Evolutionary conservation across 2,113 vertebrate genomes (phyloP), one percentile per base, ranked within the genome.

Genomic region (Hyperoodon ampullatus): DNA sequence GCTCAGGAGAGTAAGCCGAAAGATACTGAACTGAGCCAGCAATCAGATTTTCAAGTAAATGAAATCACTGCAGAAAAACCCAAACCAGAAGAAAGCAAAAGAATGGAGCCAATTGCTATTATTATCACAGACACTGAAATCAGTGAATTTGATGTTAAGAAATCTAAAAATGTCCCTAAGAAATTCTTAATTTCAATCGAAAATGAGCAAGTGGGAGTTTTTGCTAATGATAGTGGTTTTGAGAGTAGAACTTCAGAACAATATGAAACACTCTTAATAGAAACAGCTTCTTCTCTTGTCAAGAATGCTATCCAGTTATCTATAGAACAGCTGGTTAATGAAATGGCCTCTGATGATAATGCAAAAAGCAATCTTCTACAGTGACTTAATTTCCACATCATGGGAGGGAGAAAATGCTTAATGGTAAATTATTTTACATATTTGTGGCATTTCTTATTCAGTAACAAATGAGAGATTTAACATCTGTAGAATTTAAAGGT

Each of bases 251-350:
- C 98, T 98, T 98, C 98, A 61, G 99, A 99, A 96, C 98, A 98
- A 33, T 98, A 98, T 0, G 99, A 99, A 58, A 24, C 97, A 84
- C 98, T 99, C 35, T 98, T 99, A 94, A 75, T 98, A 55, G 98
- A 99, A 97, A 99, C 99, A 0, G 99, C 99, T 0, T 98, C 99
- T 55, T 99, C 98, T 8, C 98, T 99, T 0, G 99, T 99, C 91
- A 99, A 98, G 96, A 98, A 98, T 0, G 99, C 98, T 58, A 99
- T 99, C 84, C 98, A 99, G 97, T 98, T 99, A 0, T 99, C 99
- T 87, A 94, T 99, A 92, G 98, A 99, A 94, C 99, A 99, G 97
- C 97, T 99, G 92, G 97, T 98, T 89, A 99, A 97, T 2, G 99
- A 99, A 97, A 98, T 98, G 98, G 98, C 98, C 68, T 98, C 99